Evolutionary conservation across 2,888 invertebrate genomes (phyloP).

Genomic region (Neoaliturus tenellus): DNA sequence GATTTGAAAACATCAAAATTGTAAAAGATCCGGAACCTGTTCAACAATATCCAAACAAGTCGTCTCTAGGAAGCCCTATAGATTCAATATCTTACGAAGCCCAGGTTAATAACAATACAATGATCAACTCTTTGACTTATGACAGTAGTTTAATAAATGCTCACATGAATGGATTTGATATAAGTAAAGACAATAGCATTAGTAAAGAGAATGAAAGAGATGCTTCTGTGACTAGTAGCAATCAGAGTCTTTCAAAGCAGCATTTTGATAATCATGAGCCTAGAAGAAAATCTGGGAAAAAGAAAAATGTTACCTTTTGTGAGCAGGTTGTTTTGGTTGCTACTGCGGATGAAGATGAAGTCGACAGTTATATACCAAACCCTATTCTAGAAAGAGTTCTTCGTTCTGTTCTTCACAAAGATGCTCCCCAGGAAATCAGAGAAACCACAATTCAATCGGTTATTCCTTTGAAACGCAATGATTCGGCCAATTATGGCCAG

Average conservation of each 20-base stretch:
- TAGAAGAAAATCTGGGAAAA: conserved; percentile 80
- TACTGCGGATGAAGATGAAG: conserved; percentile 94
- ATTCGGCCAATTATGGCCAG: conserved; percentile 70
- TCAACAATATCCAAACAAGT: conserved; percentile 17
- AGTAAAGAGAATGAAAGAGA: conserved; percentile 22
- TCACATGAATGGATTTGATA: conserved; percentile 45
- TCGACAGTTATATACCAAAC: conserved; percentile 93
- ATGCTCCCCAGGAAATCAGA: conserved; percentile 74
- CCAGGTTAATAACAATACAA: conserved; percentile 50
- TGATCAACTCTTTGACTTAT: conserved; percentile 44
- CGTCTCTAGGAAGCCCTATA: conserved; percentile 38
- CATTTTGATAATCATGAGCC: conserved; percentile 62
- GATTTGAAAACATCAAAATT: conserved; percentile 80
- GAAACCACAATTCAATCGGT: conserved; percentile 69
- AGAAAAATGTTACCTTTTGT: conserved; percentile 96
- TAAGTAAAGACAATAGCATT: background rate
- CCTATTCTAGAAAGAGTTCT: conserved; percentile 92
- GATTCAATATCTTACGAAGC: conserved; percentile 29
- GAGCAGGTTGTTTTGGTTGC: conserved; percentile 96
- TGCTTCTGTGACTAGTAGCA: conserved; percentile 4
- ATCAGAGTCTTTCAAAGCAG: conserved; percentile 37
- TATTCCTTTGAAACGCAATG: conserved; percentile 68
- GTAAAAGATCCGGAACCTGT: conserved; percentile 43
- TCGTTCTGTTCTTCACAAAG: conserved; percentile 87
- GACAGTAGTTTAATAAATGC: conserved; percentile 38